These are phyloP conservation scores for Cheilosia vernalis DNA, from an alignment of 2,888 invertebrate genomes.

Conservation along the genomic window DNA sequence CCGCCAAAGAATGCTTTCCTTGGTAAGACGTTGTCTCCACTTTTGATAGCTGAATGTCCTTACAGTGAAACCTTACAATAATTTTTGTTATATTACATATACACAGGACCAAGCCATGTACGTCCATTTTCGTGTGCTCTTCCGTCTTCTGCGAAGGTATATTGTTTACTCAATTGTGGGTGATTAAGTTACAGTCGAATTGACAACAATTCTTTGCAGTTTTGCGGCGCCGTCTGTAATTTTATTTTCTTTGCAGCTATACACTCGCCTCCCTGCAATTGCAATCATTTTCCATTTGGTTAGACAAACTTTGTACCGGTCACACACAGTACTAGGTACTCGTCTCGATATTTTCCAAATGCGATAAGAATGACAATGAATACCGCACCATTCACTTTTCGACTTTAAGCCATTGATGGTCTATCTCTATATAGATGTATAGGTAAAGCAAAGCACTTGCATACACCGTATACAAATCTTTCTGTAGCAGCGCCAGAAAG, in stretches of 20 bases:
- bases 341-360: conserved; percentile 24
- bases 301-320: conserved; percentile 32
- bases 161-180: conserved; percentile 70
- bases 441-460: no score
- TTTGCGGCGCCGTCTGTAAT: not conserved
- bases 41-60: no score
- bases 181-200: conserved; percentile 63
- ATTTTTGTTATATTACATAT: no score
- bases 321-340: not conserved
- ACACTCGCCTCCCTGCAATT: conserved; percentile 14
- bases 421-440: not conserved
- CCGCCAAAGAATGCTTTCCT: not conserved
- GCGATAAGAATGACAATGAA: conserved; percentile 63
- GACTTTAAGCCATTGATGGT: conserved; percentile 9
- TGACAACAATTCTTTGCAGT: conserved; percentile 40
- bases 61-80: no score
- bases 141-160: conserved; percentile 37
- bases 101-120: not conserved
- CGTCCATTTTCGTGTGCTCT: conserved; percentile 2
- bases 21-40: not conserved
- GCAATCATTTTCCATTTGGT: conserved; percentile 62
- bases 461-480: not conserved
- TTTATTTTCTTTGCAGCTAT: not conserved
- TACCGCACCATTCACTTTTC: conserved; percentile 51
- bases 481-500: not conserved